Percentiles rank a stretch among this genome's conserved stretches.
phyloP scores from a whole-genome alignment of 2,797 vertebrate species.

The Paguma larvata region DNA sequence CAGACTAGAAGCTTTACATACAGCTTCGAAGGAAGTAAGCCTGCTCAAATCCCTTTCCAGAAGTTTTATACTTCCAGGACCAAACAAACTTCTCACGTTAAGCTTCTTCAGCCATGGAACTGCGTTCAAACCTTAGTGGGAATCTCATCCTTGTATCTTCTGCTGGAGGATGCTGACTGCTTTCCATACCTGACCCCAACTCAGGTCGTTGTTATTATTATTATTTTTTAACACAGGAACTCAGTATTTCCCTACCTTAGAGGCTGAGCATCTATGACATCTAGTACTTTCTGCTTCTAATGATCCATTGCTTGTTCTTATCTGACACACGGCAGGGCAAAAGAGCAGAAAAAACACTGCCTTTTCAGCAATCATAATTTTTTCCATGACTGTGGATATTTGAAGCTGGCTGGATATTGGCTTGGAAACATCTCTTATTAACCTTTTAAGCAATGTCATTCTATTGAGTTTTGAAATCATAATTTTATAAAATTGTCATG shows the following conservation, averaged over 20 bases:
- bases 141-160: background rate
- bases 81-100: background rate
- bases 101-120: background rate
- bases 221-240: background rate
- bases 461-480: slow-evolving; percentile 6
- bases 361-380: background rate
- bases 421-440: background rate
- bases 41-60: background rate
- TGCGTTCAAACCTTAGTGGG: background rate
- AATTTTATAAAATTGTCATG: background rate
- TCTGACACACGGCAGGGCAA: background rate
- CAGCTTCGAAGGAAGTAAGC: background rate
- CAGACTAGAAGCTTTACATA: background rate
- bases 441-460: background rate
- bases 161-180: background rate
- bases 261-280: background rate
- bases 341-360: background rate
- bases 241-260: background rate
- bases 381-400: background rate
- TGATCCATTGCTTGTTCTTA: background rate
- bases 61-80: background rate
- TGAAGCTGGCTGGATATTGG: background rate
- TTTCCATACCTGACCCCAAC: background rate
- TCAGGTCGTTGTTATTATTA: background rate
- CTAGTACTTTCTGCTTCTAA: background rate